phyloP scores from a whole-genome alignment of 2,888 invertebrate genomes.

The Drosophila dives region DNA sequence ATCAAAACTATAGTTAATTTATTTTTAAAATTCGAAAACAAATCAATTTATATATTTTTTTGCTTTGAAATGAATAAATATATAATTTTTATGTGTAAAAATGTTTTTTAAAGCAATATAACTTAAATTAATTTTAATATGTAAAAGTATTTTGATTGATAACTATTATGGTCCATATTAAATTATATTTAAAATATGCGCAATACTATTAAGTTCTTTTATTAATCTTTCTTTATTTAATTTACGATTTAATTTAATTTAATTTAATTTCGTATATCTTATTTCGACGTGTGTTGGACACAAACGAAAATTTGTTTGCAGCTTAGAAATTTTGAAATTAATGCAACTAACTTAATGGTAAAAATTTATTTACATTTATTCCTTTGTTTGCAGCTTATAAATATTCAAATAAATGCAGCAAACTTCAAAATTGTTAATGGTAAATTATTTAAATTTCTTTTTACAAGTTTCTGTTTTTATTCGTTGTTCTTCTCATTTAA shows the following conservation, averaged over 20 bases:
- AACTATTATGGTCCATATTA: not conserved
- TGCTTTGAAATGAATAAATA: not conserved
- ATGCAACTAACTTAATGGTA: not conserved
- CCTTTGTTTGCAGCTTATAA: not conserved
- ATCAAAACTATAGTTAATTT: too few species aligned
- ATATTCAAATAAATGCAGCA: not conserved
- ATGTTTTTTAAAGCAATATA: too few species aligned
- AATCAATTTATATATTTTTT: too few species aligned
- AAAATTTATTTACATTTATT: not conserved
- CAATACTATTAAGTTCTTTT: not conserved
- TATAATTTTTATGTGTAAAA: not conserved
- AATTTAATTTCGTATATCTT: too few species aligned
- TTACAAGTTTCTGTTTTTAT: not conserved
- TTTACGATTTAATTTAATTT: too few species aligned
- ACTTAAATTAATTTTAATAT: not conserved
- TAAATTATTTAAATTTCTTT: not conserved
- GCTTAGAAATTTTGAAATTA: not conserved
- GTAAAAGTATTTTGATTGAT: not conserved
- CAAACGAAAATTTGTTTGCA: not conserved
- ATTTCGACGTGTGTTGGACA: not conserved
- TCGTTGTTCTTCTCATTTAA: not conserved
- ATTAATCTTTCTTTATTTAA: not conserved
- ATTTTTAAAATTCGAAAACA: too few species aligned
- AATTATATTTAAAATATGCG: not conserved
- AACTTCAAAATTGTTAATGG: not conserved